Evolutionary conservation across 1,140 invertebrate genomes (phyloP).

Genomic region (Tribolium madens): DNA sequence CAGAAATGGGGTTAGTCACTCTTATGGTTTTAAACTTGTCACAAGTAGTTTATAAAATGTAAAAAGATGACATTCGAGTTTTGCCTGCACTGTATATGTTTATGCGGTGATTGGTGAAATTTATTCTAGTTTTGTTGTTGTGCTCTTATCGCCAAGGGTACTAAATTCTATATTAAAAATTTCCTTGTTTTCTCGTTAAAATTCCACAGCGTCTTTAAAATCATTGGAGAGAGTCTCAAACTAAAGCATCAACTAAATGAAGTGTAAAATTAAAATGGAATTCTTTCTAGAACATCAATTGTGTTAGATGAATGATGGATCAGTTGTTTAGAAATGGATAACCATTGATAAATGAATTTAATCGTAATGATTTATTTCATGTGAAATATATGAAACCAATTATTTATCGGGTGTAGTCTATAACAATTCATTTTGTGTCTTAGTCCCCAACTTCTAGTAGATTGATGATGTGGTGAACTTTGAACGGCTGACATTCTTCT

Average conservation of each 20-base stretch:
- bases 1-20: neutral
- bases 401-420: conserved; percentile 28
- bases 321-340: conserved; percentile 29
- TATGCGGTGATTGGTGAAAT: no score
- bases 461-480: conserved; percentile 36
- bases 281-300: neutral
- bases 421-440: conserved; percentile 12
- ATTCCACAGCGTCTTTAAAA: no score
- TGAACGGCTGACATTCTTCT: conserved; percentile 32
- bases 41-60: no score
- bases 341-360: conserved; percentile 40
- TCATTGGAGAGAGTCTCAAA: neutral
- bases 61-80: no score
- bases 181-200: no score
- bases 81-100: no score
- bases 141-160: no score
- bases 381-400: conserved; percentile 42
- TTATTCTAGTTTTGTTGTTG: no score
- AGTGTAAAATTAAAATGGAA: conserved; percentile 34
- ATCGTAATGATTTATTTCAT: conserved; percentile 21
- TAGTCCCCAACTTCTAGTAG: conserved; percentile 1
- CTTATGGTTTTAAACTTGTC: neutral
- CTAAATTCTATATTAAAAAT: no score
- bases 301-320: conserved; percentile 37
- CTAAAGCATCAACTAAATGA: conserved; percentile 23